These are phyloP conservation scores for Corythoichthys intestinalis DNA, from an alignment of 2,113 vertebrate species.

Conservation along the genomic window DNA sequence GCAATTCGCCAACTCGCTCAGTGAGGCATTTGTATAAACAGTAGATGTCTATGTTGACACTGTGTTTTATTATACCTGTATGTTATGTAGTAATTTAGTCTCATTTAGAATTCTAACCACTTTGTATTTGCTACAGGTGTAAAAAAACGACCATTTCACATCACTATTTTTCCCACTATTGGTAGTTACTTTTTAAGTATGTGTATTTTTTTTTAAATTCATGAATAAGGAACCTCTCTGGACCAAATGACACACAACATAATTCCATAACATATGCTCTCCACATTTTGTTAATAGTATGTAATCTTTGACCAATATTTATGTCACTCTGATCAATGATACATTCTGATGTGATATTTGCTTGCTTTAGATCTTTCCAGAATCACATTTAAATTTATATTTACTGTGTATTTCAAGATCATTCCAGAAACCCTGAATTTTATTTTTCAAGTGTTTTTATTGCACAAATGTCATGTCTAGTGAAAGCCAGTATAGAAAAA, in stretches of 20 bases:
- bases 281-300: neutral
- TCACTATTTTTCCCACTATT: neutral
- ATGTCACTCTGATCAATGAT: neutral
- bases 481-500: conserved; percentile 37
- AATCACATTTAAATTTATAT: conserved; percentile 15
- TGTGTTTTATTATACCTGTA: neutral
- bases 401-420: conserved; percentile 5
- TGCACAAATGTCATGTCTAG: conserved; percentile 61
- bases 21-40: neutral
- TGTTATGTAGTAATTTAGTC: neutral
- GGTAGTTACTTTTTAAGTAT: neutral
- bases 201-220: neutral
- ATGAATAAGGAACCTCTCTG: neutral
- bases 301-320: neutral
- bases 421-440: conserved; percentile 1
- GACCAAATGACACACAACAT: neutral
- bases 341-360: neutral
- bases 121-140: neutral
- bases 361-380: conserved; percentile 4
- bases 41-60: neutral
- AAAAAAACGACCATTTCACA: neutral
- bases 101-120: neutral
- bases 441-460: conserved; percentile 66
- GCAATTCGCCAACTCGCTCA: neutral
- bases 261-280: neutral